phyloP scores from a whole-genome alignment of 2,888 invertebrate genomes.

The Macrophya alboannulata region DNA sequence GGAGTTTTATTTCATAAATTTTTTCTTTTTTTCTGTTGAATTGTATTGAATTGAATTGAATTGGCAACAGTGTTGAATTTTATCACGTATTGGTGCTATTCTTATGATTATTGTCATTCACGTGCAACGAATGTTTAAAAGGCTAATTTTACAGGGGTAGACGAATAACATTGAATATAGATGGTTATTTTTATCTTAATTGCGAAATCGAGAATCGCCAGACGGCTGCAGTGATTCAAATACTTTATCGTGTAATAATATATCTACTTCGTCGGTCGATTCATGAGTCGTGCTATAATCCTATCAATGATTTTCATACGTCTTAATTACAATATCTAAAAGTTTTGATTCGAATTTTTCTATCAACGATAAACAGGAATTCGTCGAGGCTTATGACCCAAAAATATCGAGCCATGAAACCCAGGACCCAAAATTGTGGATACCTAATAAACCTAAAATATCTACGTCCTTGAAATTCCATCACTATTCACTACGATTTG shows the following conservation, averaged over 20 bases:
- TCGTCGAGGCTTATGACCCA: background rate
- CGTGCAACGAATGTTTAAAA: background rate
- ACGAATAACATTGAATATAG: constrained; percentile 24
- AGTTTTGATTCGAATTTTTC: too few relatives aligned
- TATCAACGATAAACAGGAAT: too few relatives aligned
- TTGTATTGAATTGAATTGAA: background rate
- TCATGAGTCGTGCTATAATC: background rate
- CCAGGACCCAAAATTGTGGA: background rate
- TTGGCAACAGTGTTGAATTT: background rate
- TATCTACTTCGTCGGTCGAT: background rate
- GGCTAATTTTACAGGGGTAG: constrained; percentile 9
- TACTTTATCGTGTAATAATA: background rate
- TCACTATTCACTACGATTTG: background rate
- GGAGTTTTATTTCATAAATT: background rate
- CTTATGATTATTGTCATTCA: constrained; percentile 37
- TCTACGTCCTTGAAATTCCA: background rate
- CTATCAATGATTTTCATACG: background rate
- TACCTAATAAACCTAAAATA: background rate
- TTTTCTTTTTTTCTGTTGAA: background rate
- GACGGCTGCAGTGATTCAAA: background rate
- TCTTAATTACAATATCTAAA: too few relatives aligned
- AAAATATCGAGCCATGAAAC: background rate
- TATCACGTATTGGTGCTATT: constrained; percentile 10
- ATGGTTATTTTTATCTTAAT: constrained; percentile 45
- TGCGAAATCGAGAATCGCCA: background rate